Base-by-base conservation (phyloP, 2,113 vertebrate genomes). In the Pongo abelii region DNA sequence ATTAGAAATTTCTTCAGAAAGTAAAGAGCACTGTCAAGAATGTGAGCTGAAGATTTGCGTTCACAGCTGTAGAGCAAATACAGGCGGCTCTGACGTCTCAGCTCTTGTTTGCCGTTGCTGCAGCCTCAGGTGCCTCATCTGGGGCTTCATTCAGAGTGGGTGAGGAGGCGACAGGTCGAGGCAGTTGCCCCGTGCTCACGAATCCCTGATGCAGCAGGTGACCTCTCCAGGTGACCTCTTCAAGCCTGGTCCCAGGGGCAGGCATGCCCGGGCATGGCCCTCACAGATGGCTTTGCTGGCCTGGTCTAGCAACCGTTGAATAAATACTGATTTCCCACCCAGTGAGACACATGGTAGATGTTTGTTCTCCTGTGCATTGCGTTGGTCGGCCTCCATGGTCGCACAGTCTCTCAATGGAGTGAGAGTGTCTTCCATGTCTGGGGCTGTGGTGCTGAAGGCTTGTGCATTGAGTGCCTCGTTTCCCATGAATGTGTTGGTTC, bases 201-300 rank as follows among this genome's bases (percentile, higher is more conserved):
- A 48, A 18, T 35, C 46, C 32, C 3, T 61, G 79, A 35, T 25
- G 5, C 22, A 11, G 67, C 3, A 27, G 64, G 5, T 67, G 46
- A 64, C 8, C 8, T n/a, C 6, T 77, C 6, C 3, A 40, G 64
- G 3, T 67, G 38, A 64, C 8, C 6, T n/a, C 6, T 77, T 30
- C 3, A 18, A 75, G 48, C 18, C 4, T 61, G 57, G 14, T 16
- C n/a, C 23, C 1, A 3, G 40, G 14, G 52, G 10, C 18, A 11
- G 18, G 77, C 32, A 1, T 16, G 2, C 38, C 48, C 0, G 22
- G 80, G 67, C 35, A 2, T 4, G 8, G 32, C 5, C n/a, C n/a
- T 18, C 2, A 16, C 13, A 20, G 48, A 6, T 64, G 1, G 16
- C 70, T 48, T 0, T 61, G 27, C 38, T 38, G 40, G 3, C 93